Conservation (phyloP, 2,888 invertebrate species). For the Limnephilus marmoratus region DNA sequence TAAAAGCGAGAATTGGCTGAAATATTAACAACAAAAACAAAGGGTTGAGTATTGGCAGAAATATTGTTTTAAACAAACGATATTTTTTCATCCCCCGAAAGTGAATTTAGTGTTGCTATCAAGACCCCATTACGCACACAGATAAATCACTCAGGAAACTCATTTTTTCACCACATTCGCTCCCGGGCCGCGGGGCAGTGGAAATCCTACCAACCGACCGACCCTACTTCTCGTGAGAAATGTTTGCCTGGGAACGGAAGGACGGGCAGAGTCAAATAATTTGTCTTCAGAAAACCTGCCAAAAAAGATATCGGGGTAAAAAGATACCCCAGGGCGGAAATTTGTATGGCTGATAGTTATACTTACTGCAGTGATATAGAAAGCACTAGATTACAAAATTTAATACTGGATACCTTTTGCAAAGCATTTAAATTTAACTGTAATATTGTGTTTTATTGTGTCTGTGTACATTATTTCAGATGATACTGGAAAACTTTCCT, state of each 20-base stretch:
- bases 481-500: too few species aligned
- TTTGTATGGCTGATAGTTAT: neutral
- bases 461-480: too few species aligned
- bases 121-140: neutral
- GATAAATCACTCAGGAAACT: neutral
- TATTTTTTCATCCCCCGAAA: neutral
- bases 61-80: neutral
- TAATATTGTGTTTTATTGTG: too few species aligned
- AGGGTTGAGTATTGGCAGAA: neutral
- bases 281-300: neutral
- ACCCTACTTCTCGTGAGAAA: neutral
- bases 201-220: neutral
- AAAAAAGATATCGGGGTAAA: neutral
- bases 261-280: neutral
- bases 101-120: neutral
- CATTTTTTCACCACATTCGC: neutral
- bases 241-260: neutral
- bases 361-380: neutral
- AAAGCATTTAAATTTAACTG: too few species aligned
- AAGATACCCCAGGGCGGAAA: neutral
- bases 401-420: too few species aligned
- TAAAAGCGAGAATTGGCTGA: too few species aligned
- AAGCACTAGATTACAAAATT: neutral
- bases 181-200: neutral
- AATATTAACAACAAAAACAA: neutral